phyloP scores from a whole-genome alignment of 2,113 vertebrate genomes.

The Neotoma lepida region DNA sequence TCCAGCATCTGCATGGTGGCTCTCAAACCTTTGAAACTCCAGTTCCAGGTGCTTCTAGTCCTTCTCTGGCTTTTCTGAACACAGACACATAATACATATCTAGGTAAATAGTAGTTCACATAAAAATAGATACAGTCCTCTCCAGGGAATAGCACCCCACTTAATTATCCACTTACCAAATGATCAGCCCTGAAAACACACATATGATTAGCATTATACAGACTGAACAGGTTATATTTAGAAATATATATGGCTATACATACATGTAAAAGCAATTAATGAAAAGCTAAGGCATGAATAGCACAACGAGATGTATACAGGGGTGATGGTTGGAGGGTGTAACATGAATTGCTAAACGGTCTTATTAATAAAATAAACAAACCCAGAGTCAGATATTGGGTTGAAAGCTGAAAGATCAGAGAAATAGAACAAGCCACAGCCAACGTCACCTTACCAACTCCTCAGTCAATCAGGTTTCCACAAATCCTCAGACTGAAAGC shows the following conservation, averaged over 20 bases:
- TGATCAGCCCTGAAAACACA: background rate
- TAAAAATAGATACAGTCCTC: background rate
- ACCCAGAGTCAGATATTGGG: no score
- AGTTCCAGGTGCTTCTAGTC: background rate
- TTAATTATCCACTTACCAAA: background rate
- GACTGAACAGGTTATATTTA: background rate
- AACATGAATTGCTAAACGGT: no score
- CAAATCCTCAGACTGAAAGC: no score
- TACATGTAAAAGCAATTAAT: background rate
- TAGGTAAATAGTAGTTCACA: background rate
- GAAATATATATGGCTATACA: background rate
- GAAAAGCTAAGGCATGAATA: background rate
- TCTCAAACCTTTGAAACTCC: background rate
- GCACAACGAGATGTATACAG: background rate
- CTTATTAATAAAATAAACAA: no score
- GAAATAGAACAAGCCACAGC: no score
- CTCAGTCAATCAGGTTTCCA: no score
- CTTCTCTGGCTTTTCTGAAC: background rate
- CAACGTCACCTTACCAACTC: no score
- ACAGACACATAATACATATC: background rate
- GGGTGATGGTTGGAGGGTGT: no score
- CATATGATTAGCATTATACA: background rate
- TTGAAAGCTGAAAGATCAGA: no score
- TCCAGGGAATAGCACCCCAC: background rate
- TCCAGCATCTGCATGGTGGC: background rate